Conservation (phyloP, 1,140 invertebrate genomes). For the Charaxes varanes region DNA sequence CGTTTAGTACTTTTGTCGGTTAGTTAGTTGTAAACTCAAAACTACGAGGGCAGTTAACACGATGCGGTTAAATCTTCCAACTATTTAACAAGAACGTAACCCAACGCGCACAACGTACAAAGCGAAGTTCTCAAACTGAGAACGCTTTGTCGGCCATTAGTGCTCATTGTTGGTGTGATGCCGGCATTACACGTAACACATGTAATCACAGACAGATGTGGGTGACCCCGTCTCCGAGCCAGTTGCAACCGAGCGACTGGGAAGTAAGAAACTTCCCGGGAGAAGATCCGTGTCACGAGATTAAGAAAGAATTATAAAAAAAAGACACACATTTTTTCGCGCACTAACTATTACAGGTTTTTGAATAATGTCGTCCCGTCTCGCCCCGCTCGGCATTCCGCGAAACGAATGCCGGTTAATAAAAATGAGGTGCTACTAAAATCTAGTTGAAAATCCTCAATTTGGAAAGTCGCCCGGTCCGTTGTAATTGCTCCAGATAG, state of each 20-base stretch:
- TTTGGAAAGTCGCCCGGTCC: constrained; percentile 5
- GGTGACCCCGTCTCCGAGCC: constrained; percentile 35
- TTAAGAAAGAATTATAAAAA: constrained; percentile 32
- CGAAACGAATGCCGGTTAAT: constrained; percentile 1
- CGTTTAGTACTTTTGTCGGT: too few relatives aligned
- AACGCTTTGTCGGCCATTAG: background rate
- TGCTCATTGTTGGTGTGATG: background rate
- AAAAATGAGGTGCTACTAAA: constrained; percentile 20
- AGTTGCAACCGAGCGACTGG: constrained; percentile 28
- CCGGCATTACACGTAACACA: constrained; percentile 25
- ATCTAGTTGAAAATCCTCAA: constrained; percentile 20
- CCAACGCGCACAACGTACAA: too few relatives aligned
- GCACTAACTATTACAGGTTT: background rate
- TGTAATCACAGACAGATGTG: constrained; percentile 40
- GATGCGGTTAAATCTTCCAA: too few relatives aligned
- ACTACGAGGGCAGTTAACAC: too few relatives aligned
- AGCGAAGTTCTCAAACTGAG: background rate
- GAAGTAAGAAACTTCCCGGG: constrained; percentile 45
- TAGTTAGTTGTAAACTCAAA: too few relatives aligned
- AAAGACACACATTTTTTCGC: constrained; percentile 12
- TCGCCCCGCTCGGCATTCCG: constrained; percentile 8
- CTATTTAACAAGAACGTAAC: too few relatives aligned
- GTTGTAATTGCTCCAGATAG: constrained; percentile 16
- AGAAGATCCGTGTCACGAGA: constrained; percentile 38
- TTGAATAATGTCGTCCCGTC: too few relatives aligned